These are phyloP conservation scores for Entelurus aequoreus DNA, from an alignment of 2,113 vertebrate genomes.

Conservation along the genomic window DNA sequence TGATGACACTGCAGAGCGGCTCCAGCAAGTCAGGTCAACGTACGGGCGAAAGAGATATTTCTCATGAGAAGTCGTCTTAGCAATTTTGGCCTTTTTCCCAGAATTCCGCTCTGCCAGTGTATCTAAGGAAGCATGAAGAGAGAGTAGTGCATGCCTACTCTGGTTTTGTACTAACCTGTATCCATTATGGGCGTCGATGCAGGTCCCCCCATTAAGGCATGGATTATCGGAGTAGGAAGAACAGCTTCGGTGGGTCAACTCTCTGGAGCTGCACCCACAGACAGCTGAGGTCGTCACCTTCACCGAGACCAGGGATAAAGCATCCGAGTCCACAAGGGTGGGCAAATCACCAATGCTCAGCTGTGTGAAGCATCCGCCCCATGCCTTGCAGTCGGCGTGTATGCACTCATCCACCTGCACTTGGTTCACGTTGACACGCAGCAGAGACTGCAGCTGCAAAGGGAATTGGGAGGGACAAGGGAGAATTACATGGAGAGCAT, in stretches of 20 bases:
- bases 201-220: conserved; percentile 80
- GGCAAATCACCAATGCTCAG: conserved; percentile 68
- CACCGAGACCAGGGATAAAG: conserved; percentile 72
- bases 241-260: conserved; percentile 71
- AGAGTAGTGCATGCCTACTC: background rate
- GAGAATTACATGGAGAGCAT: conserved; percentile 14
- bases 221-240: conserved; percentile 73
- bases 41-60: conserved; percentile 35
- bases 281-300: conserved; percentile 45
- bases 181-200: conserved; percentile 73
- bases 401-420: conserved; percentile 79
- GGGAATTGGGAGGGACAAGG: conserved; percentile 14
- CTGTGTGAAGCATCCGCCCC: conserved; percentile 62
- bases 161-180: conserved; percentile 76
- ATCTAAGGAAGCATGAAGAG: background rate
- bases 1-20: conserved; percentile 18
- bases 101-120: conserved; percentile 18
- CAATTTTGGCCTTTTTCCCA: conserved; percentile 23
- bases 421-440: conserved; percentile 73
- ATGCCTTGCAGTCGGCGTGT: conserved; percentile 63
- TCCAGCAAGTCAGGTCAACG: conserved; percentile 18
- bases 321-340: conserved; percentile 67
- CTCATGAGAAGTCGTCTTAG: conserved; percentile 2
- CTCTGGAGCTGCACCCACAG: conserved; percentile 71
- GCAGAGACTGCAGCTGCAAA: conserved; percentile 73